Conservation (phyloP, 2,113 vertebrate genomes). For the Prochilodus magdalenae region DNA sequence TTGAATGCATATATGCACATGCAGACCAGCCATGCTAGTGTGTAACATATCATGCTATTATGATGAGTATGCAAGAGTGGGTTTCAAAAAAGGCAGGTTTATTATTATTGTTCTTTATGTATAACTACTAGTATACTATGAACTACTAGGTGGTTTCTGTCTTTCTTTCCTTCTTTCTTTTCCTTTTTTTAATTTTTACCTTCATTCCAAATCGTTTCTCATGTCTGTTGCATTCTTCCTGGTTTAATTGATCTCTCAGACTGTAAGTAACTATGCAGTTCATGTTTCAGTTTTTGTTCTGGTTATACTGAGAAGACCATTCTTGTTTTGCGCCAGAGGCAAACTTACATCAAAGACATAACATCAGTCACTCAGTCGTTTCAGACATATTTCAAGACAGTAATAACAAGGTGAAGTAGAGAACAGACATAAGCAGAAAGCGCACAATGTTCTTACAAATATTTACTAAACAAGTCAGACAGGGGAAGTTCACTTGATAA, state of each 20-base stretch:
- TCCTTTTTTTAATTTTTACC: background rate
- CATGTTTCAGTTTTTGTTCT: background rate
- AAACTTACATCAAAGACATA: background rate
- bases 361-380: background rate
- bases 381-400: background rate
- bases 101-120: too few relatives aligned
- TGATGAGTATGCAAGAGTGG: background rate
- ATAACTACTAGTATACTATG: too few relatives aligned
- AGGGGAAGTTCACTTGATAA: background rate
- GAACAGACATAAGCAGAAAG: background rate
- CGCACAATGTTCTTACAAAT: background rate
- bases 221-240: background rate
- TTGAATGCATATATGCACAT: constrained; percentile 20
- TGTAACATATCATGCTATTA: background rate
- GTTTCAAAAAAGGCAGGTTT: background rate
- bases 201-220: background rate
- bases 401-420: background rate
- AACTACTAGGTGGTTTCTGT: background rate
- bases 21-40: background rate
- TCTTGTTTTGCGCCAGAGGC: background rate
- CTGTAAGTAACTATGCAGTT: background rate
- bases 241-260: background rate
- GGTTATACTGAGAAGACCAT: background rate
- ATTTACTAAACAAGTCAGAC: background rate
- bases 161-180: background rate